Conservation (phyloP, 2,113 vertebrate genomes). For the Nycticryphes semicollaris region DNA sequence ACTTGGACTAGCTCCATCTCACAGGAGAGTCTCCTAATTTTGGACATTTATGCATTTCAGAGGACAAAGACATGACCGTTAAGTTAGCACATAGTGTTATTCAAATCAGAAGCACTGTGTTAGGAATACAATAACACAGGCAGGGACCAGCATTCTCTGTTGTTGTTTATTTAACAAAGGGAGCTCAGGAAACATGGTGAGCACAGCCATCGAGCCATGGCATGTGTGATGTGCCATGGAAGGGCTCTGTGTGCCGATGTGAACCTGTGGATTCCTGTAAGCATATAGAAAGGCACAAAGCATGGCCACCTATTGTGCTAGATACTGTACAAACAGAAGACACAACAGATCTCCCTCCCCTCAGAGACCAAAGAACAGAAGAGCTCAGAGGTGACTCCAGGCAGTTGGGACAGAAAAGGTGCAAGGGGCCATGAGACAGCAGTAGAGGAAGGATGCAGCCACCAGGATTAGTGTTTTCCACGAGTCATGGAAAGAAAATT, state of each 20-base stretch:
- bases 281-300: not conserved
- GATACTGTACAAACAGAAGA: not conserved
- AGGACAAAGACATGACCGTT: not conserved
- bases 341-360: not conserved
- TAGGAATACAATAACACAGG: not conserved
- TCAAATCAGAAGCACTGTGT: slow-evolving; percentile 18
- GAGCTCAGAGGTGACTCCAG: not conserved
- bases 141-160: not conserved
- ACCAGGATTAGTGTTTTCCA: not conserved
- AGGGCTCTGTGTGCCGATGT: not conserved
- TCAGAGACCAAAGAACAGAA: not conserved
- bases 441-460: not conserved
- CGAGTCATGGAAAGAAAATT: not conserved
- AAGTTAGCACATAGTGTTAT: not conserved
- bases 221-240: not conserved
- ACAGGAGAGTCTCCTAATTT: not conserved
- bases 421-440: not conserved
- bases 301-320: not conserved
- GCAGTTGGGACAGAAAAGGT: not conserved
- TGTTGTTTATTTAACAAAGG: slow-evolving; percentile 37
- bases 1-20: not conserved
- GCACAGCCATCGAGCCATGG: not conserved
- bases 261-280: not conserved
- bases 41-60: not conserved
- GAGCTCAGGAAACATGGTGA: not conserved